phyloP scores from a whole-genome alignment of 2,797 vertebrate genomes.

The Anas bernieri region DNA sequence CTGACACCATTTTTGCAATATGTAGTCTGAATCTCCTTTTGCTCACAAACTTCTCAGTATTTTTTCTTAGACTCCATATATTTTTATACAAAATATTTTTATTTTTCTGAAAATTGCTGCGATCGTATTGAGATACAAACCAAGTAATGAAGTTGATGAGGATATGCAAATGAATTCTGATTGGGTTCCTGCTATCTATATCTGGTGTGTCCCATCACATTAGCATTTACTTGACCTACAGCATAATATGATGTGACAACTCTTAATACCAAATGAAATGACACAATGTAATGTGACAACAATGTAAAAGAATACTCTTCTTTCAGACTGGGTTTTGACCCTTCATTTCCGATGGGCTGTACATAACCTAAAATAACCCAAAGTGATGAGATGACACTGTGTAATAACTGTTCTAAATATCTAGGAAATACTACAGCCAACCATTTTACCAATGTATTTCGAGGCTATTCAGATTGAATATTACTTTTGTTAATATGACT shows the following conservation, averaged over 20 bases:
- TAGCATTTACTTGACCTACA: slow-evolving; percentile 32
- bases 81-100: slow-evolving; percentile 8
- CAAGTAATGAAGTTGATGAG: neutral
- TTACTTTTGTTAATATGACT: neutral
- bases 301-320: neutral
- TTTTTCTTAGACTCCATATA: neutral
- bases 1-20: neutral
- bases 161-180: slow-evolving; percentile 43
- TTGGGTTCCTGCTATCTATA: slow-evolving; percentile 40
- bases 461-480: neutral
- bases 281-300: slow-evolving; percentile 4
- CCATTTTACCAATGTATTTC: neutral
- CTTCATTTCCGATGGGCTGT: neutral
- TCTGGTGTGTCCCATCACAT: slow-evolving; percentile 7
- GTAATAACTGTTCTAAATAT: neutral
- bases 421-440: neutral
- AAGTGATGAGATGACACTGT: neutral
- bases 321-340: neutral
- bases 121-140: neutral
- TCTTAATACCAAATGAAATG: slow-evolving; percentile 6
- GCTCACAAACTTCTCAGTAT: slow-evolving; percentile 11
- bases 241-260: slow-evolving; percentile 3
- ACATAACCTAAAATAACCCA: neutral
- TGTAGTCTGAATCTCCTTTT: neutral
- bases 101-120: neutral